A percentile compares a stretch with the other conserved stretches of the same genome.
Evolutionary conservation across 2,888 invertebrate genomes (phyloP).

Genomic region (Thymelicus lineola): DNA sequence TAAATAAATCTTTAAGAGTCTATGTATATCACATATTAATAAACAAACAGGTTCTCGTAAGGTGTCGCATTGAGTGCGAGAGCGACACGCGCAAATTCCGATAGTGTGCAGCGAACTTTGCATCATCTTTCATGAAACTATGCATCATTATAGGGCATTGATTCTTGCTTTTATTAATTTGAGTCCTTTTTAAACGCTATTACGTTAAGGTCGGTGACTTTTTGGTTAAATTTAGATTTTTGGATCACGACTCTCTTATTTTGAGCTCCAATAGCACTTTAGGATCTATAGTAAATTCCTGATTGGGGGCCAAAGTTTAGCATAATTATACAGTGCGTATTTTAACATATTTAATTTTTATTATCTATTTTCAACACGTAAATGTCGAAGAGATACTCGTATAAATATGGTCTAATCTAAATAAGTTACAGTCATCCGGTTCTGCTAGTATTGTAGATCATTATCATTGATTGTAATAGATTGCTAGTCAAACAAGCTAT

Average conservation of each 20-base stretch:
- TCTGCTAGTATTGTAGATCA: slow-evolving; percentile 15
- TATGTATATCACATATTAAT: slow-evolving; percentile 34
- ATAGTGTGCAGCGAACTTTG: slow-evolving; percentile 2
- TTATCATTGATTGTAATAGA: slow-evolving; percentile 21
- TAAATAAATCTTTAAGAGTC: slow-evolving; percentile 1
- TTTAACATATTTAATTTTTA: too few species aligned
- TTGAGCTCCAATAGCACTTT: too few species aligned
- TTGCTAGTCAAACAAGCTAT: slow-evolving; percentile 32
- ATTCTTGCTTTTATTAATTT: too few species aligned
- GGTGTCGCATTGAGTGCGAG: slow-evolving; percentile 9
- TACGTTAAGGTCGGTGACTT: too few species aligned
- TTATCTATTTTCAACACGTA: neutral
- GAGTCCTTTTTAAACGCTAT: too few species aligned
- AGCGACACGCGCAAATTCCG: slow-evolving; percentile 17
- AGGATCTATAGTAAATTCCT: too few species aligned
- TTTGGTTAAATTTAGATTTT: too few species aligned
- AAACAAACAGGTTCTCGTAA: slow-evolving; percentile 40
- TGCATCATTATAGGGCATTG: too few species aligned
- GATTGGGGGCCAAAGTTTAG: too few species aligned
- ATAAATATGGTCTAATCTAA: neutral
- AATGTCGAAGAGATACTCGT: neutral
- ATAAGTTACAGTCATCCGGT: slow-evolving; percentile 10
- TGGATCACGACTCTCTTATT: too few species aligned
- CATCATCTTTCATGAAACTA: too few species aligned
- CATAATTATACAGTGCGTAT: too few species aligned